A percentile compares a stretch with the other conserved stretches of the same genome.
These are phyloP conservation scores for Hoplias malabaricus DNA, from an alignment of 2,113 vertebrate species.

Conservation along the genomic window DNA sequence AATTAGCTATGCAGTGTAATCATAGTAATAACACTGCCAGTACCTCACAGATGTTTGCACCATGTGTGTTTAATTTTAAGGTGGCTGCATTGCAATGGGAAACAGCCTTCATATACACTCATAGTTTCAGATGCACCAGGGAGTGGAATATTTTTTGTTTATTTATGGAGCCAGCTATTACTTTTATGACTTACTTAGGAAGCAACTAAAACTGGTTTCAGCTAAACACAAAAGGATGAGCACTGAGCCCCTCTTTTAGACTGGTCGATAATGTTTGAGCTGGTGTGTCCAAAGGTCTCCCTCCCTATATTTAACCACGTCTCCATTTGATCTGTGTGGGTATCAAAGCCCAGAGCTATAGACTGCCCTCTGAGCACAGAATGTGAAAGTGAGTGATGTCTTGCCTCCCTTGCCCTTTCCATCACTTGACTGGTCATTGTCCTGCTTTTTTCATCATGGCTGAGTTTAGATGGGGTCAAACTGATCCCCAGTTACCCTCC, in stretches of 20 bases:
- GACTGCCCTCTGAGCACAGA: conserved; percentile 40
- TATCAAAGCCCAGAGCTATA: conserved; percentile 58
- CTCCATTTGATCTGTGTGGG: conserved; percentile 60
- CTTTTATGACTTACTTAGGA: not conserved
- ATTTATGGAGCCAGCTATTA: not conserved
- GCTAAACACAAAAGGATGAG: not conserved
- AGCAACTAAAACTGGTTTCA: not conserved
- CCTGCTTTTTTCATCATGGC: not conserved
- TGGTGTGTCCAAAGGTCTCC: conserved; percentile 53
- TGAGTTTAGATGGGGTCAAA: not conserved
- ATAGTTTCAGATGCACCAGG: not conserved
- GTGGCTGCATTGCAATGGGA: not conserved
- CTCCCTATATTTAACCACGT: conserved; percentile 52
- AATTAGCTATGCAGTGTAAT: conserved; percentile 14
- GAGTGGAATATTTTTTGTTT: not conserved
- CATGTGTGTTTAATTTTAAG: conserved; percentile 13
- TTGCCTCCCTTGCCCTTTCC: not conserved
- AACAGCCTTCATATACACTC: not conserved
- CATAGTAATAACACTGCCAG: not conserved
- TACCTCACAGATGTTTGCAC: conserved; percentile 17
- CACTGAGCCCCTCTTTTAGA: not conserved
- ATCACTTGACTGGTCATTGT: not conserved
- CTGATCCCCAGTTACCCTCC: not conserved
- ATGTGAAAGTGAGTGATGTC: conserved; percentile 32
- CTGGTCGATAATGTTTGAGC: conserved; percentile 20